Base-by-base conservation (phyloP, 1,140 invertebrate genomes). In the Nephila pilipes region DNA sequence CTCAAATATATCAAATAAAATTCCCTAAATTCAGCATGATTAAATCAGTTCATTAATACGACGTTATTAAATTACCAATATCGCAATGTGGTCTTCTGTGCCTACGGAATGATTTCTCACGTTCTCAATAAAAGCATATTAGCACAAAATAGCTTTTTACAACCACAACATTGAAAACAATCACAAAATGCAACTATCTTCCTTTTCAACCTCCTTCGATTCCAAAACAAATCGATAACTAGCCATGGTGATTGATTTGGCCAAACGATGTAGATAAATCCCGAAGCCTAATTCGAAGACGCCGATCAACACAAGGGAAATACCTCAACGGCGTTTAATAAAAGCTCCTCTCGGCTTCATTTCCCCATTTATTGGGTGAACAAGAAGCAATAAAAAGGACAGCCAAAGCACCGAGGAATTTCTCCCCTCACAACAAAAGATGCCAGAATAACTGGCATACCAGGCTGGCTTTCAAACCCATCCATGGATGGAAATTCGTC, bases 381-480 rank as follows among this genome's bases (percentile, higher is more conserved):
- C 69, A 36, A 75, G 65, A 20, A 32, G 69, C 69, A 75, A 75
- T 75, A 75, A 75, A 75, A 36, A 75, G 29, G 69, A 32, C 29
- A 3, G 12, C 29, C 63, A 65, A 65, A 65, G 63, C 25, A 25
- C 16, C 32, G 2, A 69, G 69, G 32, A 75, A 75, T 75, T 75
- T 29, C 65, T 36, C 6, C 29, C 29, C 32, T 25, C 14, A 65
- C 32, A 32, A 36, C 29, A 75, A 75, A 32, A 36, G 69, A 32
- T 25, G 29, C 29, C 16, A 5, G 29, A 75, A 75, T 75, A 75
- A 3, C 29, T 36, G 25, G 16, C 29, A 75, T 75, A 32, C 69
- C 69, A 3, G 8, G 2, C 63, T 4, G n/a, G 22, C 25, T 65
- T 29, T 65, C 63, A 65, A 65, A 60, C 58, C 58, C 22, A 2